Conservation (phyloP, 2,888 invertebrate species). For the Syritta pipiens region DNA sequence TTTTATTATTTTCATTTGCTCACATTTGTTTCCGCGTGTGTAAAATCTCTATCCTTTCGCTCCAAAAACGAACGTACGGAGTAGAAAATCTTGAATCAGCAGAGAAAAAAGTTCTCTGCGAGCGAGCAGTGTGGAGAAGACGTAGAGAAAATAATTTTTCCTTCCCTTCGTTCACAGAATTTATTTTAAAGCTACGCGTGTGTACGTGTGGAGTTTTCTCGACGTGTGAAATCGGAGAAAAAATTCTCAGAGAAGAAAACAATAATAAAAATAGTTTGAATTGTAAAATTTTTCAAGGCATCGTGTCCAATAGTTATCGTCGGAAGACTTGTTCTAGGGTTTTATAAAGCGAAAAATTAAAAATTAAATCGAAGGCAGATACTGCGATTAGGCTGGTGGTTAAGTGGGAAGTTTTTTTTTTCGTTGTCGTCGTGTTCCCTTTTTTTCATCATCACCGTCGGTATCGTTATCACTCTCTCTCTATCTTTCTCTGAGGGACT, state of each 20-base stretch:
- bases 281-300: conserved; percentile 24
- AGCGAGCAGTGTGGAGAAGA: conserved; percentile 62
- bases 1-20: conserved; percentile 5
- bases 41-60: conserved; percentile 31
- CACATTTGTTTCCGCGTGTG: conserved; percentile 59
- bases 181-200: conserved; percentile 62
- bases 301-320: too few species aligned
- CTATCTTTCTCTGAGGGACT: conserved; percentile 65
- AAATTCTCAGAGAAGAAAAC: conserved; percentile 64
- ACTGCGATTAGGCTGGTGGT: conserved; percentile 31
- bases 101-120: conserved; percentile 68
- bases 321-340: too few species aligned
- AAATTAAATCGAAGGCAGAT: conserved; percentile 58
- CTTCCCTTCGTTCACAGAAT: conserved; percentile 53
- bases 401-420: conserved; percentile 60
- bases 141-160: conserved; percentile 61
- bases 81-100: conserved; percentile 52
- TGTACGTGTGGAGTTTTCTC: conserved; percentile 69
- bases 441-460: conserved; percentile 35
- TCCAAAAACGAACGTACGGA: conserved; percentile 58
- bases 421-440: conserved; percentile 21
- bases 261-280: conserved; percentile 44
- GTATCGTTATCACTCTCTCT: conserved; percentile 66
- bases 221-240: conserved; percentile 68
- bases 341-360: conserved; percentile 6